Base-by-base conservation (phyloP, 1,140 invertebrate genomes). In the Diorhabda elongata region DNA sequence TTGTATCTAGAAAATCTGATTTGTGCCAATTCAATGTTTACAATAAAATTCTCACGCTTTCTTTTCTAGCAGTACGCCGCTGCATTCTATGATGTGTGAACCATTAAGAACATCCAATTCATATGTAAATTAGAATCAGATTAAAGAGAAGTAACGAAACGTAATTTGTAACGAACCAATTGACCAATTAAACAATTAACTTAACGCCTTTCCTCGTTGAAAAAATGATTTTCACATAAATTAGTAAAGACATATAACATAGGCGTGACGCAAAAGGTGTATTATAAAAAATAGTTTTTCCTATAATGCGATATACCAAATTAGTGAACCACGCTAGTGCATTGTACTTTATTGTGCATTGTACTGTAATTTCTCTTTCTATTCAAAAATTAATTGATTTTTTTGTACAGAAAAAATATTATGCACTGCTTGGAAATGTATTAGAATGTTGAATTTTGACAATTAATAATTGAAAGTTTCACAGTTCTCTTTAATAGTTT, bases 201-300 rank as follows among this genome's bases (percentile, higher is more conserved):
- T 71, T 65, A 67, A 58, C 64, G 66, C 44, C 58, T 64, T 42
- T 58, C 26, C 26, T 26, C 44, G 61, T 67, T 6, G 6, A 67
- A 70, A 58, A 67, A 63, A 57, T 71, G 44, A 71, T 57, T 57
- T 71, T 71, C 65, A 56, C 60, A 47, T 66, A 58, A 70, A 70
- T 70, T 70, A 70, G 69, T 67, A 63, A 70, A 58, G 69, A 70
- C 61, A 62, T 66, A 70, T 70, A 66, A 70, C 64, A 44, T 67
- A 58, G 47, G 47, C 47, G 47, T n/a, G 26, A 26, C 26, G 26
- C 26, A 26, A 26, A 26, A 26, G 26, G 26, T 26, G 26, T 26
- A 26, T 26, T 26, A 26, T 26, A 26, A 26, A 26, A 26, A 26
- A 26, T 26, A 1, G 26, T 26, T 26, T 26, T 26, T 2, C 26